Percentiles rank a stretch among this genome's conserved stretches.
Conservation (phyloP, 2,113 vertebrate genomes). For the Holacanthus passer region DNA sequence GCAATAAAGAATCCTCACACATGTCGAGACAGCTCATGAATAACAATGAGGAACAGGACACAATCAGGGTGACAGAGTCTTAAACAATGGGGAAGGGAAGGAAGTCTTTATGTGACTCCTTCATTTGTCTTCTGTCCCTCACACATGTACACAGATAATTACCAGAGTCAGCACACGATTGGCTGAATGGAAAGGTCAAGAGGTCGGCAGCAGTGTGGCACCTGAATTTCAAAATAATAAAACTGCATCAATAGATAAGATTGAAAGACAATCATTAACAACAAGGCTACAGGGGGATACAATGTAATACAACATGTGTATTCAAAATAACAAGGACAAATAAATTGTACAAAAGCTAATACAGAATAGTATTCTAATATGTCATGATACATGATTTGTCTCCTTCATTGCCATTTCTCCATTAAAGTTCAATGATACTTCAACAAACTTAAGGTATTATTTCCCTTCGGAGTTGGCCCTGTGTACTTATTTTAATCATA, state of each 20-base stretch:
- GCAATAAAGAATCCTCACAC: conserved; percentile 72
- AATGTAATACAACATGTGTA: background rate
- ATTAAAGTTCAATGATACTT: background rate
- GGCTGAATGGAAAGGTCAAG: conserved; percentile 41
- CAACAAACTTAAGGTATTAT: background rate
- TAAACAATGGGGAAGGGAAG: conserved; percentile 58
- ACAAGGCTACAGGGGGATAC: background rate
- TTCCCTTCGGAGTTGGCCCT: background rate
- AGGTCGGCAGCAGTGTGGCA: conserved; percentile 11
- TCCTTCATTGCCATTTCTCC: too few species aligned
- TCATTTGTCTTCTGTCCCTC: conserved; percentile 51
- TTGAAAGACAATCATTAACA: background rate
- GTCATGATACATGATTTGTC: background rate
- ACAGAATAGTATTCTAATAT: background rate
- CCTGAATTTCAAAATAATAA: background rate
- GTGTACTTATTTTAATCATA: background rate
- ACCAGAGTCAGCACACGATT: background rate
- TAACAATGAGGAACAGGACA: conserved; percentile 70
- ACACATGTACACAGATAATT: conserved; percentile 45
- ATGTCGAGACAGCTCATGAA: conserved; percentile 70
- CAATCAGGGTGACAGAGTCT: conserved; percentile 66
- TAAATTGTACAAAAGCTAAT: too few species aligned
- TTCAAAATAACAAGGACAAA: background rate
- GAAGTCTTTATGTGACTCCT: conserved; percentile 50
- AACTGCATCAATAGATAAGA: background rate